Evolutionary conservation across 2,888 invertebrate genomes (phyloP), one percentile per base, ranked within the genome.

Genomic region (Harpagoxenus sublaevis): DNA sequence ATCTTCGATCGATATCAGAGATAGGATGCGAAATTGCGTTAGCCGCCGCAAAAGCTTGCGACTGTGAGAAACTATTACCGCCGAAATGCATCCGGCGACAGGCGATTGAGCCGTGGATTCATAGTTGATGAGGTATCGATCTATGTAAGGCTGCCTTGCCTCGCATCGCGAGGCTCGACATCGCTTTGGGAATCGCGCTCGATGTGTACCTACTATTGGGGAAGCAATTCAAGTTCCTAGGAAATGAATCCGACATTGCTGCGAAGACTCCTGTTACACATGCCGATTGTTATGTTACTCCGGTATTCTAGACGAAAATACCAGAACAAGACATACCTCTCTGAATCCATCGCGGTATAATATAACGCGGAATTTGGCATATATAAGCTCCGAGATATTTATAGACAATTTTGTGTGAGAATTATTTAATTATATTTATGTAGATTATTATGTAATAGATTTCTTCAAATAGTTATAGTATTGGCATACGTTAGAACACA

Each of bases 1-100:
- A 94, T 94, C 92, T 93, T 92, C 90, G 90, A 92, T 93, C 92
- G 92, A 92, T 92, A 88, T 88, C 85, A 78, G 82, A 75, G 82
- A 75, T 78, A 68, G 66, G 85, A 89, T 60, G 82, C 79, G 86
- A 86, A 87, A 90, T 89, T 85, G 65, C 83, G 79, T 89, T 83
- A 83, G 73, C 83, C 53, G 55, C 45, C 48, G 74, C 84, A 89
- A 89, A 89, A 90, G 88, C 87, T 86, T 51, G 82, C 31, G 57
- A 75, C 79, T 66, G 82, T 60, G 82, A 55, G 74, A 62, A 85
- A 83, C 83, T 83, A 82, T 75, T 77, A 68, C 53, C 42, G 53
- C 45, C 74, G 66, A 81, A 66, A 83, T 81, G 78, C 68, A 70
- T 71, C 83, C 74, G 70, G 66, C 55, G 70, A 65, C 83, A 48